Evolutionary conservation across 2,888 invertebrate species (phyloP).

Genomic region (Linnaemya tessellans): DNA sequence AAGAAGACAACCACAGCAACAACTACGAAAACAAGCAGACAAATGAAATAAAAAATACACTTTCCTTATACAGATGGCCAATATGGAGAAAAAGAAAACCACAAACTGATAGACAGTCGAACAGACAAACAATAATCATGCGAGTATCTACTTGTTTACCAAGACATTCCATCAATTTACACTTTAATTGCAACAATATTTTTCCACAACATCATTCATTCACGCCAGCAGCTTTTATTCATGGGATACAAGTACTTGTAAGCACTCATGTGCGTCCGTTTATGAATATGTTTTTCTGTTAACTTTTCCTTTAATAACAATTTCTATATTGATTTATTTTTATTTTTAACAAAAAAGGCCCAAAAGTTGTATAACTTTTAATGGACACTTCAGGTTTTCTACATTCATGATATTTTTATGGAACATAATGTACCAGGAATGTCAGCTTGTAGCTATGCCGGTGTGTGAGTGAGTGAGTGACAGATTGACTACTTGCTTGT

Average conservation of each 20-base stretch:
- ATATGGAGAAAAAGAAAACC: conserved; percentile 24
- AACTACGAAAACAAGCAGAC: not conserved
- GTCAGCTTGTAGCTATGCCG: conserved; percentile 7
- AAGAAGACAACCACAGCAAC: conserved; percentile 12
- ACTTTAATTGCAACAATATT: conserved; percentile 66
- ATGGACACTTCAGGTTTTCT: conserved; percentile 52
- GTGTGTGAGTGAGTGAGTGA: not conserved
- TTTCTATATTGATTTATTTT: conserved; percentile 29
- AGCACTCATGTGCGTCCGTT: not conserved
- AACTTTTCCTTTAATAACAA: conserved; percentile 26
- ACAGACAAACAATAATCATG: conserved; percentile 32
- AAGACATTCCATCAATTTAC: conserved; percentile 67
- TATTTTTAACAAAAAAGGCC: conserved; percentile 33
- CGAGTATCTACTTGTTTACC: conserved; percentile 35
- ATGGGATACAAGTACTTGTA: not conserved
- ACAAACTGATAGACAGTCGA: conserved; percentile 15
- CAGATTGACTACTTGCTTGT: not conserved
- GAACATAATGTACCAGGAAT: conserved; percentile 20
- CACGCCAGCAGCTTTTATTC: conserved; percentile 15
- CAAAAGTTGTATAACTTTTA: conserved; percentile 63
- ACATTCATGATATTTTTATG: conserved; percentile 18
- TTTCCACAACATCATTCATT: conserved; percentile 51
- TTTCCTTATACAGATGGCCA: conserved; percentile 21
- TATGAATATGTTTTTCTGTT: conserved; percentile 37
- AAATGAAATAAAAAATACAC: conserved; percentile 29